Evolutionary conservation across 2,113 vertebrate genomes (phyloP).

Genomic region (Hypocryptadius cinnamomeus): DNA sequence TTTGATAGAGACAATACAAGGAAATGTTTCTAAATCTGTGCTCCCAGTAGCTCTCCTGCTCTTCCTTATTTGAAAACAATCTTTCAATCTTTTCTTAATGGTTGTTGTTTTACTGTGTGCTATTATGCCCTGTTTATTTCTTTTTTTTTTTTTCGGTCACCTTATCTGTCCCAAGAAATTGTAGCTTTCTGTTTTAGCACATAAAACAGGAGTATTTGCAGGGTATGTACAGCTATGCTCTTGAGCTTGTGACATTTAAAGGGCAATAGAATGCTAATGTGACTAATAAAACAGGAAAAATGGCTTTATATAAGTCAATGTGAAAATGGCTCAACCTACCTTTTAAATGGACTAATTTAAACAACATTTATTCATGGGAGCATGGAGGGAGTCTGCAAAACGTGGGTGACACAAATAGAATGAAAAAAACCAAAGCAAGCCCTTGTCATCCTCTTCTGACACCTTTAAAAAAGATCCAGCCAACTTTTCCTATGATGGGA

Average conservation of each 20-base stretch:
- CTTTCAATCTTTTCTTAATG: background rate
- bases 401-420: background rate
- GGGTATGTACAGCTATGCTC: slow-evolving; percentile 21
- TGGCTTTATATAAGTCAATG: slow-evolving; percentile 9
- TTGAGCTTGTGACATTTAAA: slow-evolving; percentile 72
- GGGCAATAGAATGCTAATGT: slow-evolving; percentile 60
- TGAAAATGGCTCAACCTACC: background rate
- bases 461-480: background rate
- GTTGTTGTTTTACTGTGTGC: background rate
- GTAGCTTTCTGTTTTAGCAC: slow-evolving; percentile 45
- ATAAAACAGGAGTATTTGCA: slow-evolving; percentile 43
- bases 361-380: background rate
- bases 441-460: background rate
- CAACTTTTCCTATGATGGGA: background rate
- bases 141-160: background rate
- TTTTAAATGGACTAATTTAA: slow-evolving; percentile 41
- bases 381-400: background rate
- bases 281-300: slow-evolving; percentile 66
- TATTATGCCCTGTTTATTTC: background rate
- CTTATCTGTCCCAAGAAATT: slow-evolving; percentile 40
- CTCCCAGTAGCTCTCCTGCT: background rate
- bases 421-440: background rate
- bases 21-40: background rate
- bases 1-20: background rate
- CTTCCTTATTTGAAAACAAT: background rate